Percentiles rank a stretch among this genome's conserved stretches.
Evolutionary conservation across 1,140 invertebrate species (phyloP).

Genomic region (Tachypleus tridentatus): DNA sequence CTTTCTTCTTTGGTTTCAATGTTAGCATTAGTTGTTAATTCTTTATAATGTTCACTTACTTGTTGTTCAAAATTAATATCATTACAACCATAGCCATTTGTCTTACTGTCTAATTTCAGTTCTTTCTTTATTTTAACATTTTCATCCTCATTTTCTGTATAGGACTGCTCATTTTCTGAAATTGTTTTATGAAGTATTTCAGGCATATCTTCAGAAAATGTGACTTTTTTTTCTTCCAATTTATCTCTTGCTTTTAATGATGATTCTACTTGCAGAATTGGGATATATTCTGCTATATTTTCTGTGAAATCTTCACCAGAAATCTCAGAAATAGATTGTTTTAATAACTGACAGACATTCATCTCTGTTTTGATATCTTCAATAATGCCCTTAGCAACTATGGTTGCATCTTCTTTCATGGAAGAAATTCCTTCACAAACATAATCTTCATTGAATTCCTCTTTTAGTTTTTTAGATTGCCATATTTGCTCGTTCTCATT

Average conservation of each 20-base stretch:
- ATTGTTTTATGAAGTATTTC: too few species aligned
- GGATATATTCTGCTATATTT: neutral
- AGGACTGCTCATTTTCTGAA: too few species aligned
- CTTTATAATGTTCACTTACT: too few species aligned
- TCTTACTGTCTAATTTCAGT: too few species aligned
- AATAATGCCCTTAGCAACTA: slow-evolving; percentile 39
- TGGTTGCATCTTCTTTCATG: slow-evolving; percentile 29
- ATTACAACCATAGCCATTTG: too few species aligned
- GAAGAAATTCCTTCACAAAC: slow-evolving; percentile 1
- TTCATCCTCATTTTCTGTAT: too few species aligned
- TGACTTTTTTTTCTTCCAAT: neutral
- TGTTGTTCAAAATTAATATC: too few species aligned
- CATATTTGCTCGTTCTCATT: neutral
- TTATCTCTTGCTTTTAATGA: neutral
- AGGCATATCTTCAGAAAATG: neutral
- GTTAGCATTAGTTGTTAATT: too few species aligned
- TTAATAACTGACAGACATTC: slow-evolving; percentile 25
- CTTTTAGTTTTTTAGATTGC: too few species aligned
- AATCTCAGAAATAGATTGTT: slow-evolving; percentile 13
- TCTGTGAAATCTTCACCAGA: slow-evolving; percentile 11
- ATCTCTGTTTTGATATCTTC: slow-evolving; percentile 42
- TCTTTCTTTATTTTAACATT: too few species aligned
- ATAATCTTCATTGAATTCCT: neutral
- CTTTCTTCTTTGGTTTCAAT: too few species aligned
- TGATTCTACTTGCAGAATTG: too few species aligned